phyloP scores from a whole-genome alignment of 2,888 invertebrate genomes.

The Vannuccia rotundouncinata region DNA sequence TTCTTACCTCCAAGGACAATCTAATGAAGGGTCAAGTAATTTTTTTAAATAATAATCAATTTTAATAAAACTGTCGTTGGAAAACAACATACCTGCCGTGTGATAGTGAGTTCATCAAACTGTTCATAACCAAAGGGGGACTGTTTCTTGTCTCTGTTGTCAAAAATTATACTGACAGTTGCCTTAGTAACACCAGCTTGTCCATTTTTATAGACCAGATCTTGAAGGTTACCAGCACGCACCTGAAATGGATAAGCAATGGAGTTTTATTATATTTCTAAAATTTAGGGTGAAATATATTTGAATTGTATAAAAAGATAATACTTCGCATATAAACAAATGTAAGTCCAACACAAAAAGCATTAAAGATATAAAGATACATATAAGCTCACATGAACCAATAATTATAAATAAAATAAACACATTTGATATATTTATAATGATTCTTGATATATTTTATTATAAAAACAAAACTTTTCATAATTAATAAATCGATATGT shows the following conservation, averaged over 20 bases:
- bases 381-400: no score
- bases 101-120: conserved; percentile 80
- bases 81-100: conserved; percentile 67
- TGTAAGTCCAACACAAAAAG: no score
- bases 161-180: conserved; percentile 87
- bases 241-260: conserved; percentile 65
- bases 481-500: no score
- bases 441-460: no score
- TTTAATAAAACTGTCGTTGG: not conserved
- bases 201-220: conserved; percentile 93
- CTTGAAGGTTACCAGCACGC: conserved; percentile 78
- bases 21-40: conserved; percentile 59
- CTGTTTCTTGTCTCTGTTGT: conserved; percentile 71
- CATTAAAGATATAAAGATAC: no score
- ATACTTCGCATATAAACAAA: no score
- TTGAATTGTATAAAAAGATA: no score
- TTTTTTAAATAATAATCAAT: not conserved
- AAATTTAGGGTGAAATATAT: no score
- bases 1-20: conserved; percentile 68
- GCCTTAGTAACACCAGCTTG: conserved; percentile 92
- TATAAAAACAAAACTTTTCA: no score
- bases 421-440: no score
- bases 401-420: no score
- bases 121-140: conserved; percentile 85
- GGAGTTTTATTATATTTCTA: no score